Evolutionary conservation across 2,113 vertebrate species (phyloP).

Genomic region (Passerina amoena): DNA sequence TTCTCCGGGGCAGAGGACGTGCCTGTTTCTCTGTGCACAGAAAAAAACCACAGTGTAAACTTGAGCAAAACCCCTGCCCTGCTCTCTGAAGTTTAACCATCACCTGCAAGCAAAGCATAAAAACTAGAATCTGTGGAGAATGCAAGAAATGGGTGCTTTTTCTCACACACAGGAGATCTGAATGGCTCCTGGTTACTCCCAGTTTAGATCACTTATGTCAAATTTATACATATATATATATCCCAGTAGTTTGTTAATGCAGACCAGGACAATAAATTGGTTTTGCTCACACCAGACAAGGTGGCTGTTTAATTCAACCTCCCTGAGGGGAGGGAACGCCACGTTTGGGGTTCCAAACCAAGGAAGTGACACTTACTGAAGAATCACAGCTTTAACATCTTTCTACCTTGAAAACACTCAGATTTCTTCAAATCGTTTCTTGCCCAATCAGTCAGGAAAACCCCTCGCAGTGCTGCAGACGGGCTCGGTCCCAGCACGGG

Average conservation of each 20-base stretch:
- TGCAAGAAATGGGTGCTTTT: accelerated
- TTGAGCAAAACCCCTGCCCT: neutral
- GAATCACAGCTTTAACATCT: neutral
- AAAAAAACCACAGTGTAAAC: neutral
- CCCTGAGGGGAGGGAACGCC: neutral
- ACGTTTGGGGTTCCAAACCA: no score
- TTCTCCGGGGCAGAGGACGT: accelerated
- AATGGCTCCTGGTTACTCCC: neutral
- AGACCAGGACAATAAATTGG: no score
- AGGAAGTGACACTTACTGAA: neutral
- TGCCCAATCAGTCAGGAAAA: neutral
- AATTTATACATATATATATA: accelerated
- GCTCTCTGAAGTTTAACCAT: neutral
- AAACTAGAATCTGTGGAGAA: accelerated
- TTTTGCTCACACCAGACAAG: neutral
- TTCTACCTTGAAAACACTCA: neutral
- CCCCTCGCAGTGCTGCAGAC: accelerated
- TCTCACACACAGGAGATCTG: accelerated
- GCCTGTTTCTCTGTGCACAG: neutral
- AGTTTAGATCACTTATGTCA: neutral
- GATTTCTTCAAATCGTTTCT: neutral
- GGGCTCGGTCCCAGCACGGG: neutral
- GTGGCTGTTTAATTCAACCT: neutral
- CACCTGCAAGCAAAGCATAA: neutral
- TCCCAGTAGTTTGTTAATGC: accelerated